Percentiles rank a stretch among this genome's conserved stretches.
Conservation (phyloP, 2,113 vertebrate species). For the Sylvilagus bachmani region DNA sequence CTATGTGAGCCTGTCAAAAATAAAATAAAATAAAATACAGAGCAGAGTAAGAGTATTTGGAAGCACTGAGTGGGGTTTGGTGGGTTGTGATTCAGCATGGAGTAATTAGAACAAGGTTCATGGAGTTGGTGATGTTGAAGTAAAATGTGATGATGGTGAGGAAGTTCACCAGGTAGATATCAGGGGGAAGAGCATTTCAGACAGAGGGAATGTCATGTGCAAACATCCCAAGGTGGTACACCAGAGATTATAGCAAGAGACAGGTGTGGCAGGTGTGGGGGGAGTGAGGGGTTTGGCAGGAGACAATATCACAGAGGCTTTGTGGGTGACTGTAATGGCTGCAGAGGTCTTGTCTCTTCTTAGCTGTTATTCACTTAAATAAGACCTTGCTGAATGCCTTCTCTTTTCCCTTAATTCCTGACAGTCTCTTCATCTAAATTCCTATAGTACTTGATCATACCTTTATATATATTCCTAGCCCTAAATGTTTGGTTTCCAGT, state of each 20-base stretch:
- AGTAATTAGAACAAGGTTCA: background rate
- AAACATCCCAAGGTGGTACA: background rate
- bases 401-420: background rate
- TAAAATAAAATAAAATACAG: background rate
- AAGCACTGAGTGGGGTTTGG: background rate
- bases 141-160: background rate
- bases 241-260: background rate
- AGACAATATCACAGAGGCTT: background rate
- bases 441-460: background rate
- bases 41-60: background rate
- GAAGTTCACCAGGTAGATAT: background rate
- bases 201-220: background rate
- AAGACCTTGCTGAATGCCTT: background rate
- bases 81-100: background rate
- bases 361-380: background rate
- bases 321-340: background rate
- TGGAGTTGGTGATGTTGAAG: background rate
- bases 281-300: background rate
- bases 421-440: constrained; percentile 14
- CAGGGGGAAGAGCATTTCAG: background rate
- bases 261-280: background rate
- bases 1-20: background rate
- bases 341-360: background rate
- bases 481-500: constrained; percentile 33
- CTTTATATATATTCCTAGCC: background rate